Conservation (phyloP, 2,113 vertebrate genomes). For the Etheostoma cragini region DNA sequence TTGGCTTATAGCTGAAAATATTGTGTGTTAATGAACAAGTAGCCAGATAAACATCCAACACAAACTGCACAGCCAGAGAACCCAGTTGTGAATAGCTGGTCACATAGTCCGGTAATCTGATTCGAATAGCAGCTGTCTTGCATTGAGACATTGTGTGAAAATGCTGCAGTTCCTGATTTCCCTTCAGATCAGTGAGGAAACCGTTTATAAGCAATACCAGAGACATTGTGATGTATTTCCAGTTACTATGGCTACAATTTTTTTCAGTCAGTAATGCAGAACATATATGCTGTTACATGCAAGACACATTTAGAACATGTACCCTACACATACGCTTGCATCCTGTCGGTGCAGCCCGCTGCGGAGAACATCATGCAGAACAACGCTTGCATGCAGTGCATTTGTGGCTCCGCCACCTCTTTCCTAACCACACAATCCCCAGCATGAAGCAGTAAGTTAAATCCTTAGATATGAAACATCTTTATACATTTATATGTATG, state of each 20-base stretch:
- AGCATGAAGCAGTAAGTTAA: neutral
- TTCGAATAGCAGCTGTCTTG: neutral
- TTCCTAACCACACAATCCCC: conserved; percentile 26
- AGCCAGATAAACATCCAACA: neutral
- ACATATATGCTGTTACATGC: neutral
- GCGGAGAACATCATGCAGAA: conserved; percentile 11
- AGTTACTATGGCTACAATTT: neutral
- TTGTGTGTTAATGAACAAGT: neutral
- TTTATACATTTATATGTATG: too few relatives aligned
- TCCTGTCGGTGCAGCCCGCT: conserved; percentile 10
- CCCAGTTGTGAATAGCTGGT: neutral
- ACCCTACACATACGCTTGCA: neutral
- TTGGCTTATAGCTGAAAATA: neutral
- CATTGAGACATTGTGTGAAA: neutral
- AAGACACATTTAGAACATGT: neutral
- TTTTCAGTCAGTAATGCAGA: neutral
- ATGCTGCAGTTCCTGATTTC: neutral
- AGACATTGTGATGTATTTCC: neutral
- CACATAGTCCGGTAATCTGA: neutral
- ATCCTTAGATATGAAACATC: neutral
- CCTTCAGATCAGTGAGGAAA: neutral
- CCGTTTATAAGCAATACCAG: neutral
- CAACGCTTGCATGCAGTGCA: conserved; percentile 23
- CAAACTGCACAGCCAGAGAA: neutral
- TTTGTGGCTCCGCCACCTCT: neutral